Percentiles rank a stretch among this genome's conserved stretches.
Conservation (phyloP, 2,888 invertebrate genomes). For the Ormyrus labotus region DNA sequence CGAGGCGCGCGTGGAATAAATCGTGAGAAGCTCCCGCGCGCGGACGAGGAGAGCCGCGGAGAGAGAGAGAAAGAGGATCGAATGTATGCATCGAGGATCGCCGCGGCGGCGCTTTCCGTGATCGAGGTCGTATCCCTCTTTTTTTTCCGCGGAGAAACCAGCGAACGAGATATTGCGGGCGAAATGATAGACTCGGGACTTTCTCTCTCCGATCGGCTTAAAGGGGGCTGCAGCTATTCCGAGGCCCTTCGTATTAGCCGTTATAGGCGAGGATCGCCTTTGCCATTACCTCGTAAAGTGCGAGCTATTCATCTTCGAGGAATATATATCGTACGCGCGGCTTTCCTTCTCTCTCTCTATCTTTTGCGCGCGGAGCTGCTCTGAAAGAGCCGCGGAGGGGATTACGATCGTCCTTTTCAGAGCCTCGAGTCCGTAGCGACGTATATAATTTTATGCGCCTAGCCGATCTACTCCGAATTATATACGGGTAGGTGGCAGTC, state of each 20-base stretch:
- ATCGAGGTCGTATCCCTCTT: constrained; percentile 45
- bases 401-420: constrained; percentile 36
- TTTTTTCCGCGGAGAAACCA: constrained; percentile 56
- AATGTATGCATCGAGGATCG: constrained; percentile 7
- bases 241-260: constrained; percentile 48
- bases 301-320: constrained; percentile 44
- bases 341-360: constrained; percentile 2
- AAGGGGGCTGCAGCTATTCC: constrained; percentile 33
- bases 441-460: constrained; percentile 24
- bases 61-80: neutral
- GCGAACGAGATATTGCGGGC: constrained; percentile 42
- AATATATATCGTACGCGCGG: neutral
- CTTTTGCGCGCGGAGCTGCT: constrained; percentile 6
- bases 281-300: constrained; percentile 48
- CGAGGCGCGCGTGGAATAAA: too few relatives aligned
- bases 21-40: too few relatives aligned
- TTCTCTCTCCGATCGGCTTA: constrained; percentile 46
- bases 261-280: constrained; percentile 24
- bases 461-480: neutral
- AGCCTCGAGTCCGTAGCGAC: neutral
- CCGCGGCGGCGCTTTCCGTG: neutral
- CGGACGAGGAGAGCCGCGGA: neutral
- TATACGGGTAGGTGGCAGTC: neutral
- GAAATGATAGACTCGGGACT: constrained; percentile 12
- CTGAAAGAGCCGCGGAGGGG: neutral